Evolutionary conservation across 2,113 vertebrate species (phyloP), one percentile per base, ranked within the genome.

Genomic region (Sinocyclocheilus maitianheensis): DNA sequence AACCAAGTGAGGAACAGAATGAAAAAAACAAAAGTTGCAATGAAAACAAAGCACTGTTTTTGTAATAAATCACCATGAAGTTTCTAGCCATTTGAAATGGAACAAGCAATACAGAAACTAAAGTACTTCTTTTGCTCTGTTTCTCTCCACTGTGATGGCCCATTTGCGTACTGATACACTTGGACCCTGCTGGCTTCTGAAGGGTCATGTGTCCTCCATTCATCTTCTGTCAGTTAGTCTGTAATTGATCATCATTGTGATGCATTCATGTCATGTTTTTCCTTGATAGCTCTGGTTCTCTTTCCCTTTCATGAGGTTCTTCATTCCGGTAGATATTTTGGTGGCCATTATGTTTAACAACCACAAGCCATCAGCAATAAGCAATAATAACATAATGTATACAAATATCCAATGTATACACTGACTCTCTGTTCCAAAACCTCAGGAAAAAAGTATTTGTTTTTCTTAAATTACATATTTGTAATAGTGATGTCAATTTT

Each of bases 181-280:
- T 43, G 4, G 40, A 16, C 13, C 1, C 18, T 22, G 74, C 48
- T 6, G 43, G 18, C 40, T 67, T 85, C 71, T 77, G 60, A 72
- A 51, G 83, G 76, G 46, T 65, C 12, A 26, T 9, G 13, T 11
- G 24, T 71, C 63, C 63, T 43, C 26, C 75, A 69, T 69, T 77
- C 75, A 26, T 69, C 62, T 40, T 18, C 20, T 43, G 26, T 43
- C 48, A 24, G n/a, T 26, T 67, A 37, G 26, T 43, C 76, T 46
- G 63, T 79, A 71, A 58, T 24, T 13, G 62, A 69, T 79, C 76
- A 8, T 53, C 46, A 26, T 79, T 85, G 71, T 37, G 16, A 24
- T 10, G 24, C 20, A 51, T 82, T 69, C 43, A 34, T 22, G 67
- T 71, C 30, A 4, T 37, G 65, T 69, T 69, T 69, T 18, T 37